Percentiles rank a stretch among this genome's conserved stretches.
phyloP scores from a whole-genome alignment of 2,113 vertebrate species.

The Cranoglanis bouderius region DNA sequence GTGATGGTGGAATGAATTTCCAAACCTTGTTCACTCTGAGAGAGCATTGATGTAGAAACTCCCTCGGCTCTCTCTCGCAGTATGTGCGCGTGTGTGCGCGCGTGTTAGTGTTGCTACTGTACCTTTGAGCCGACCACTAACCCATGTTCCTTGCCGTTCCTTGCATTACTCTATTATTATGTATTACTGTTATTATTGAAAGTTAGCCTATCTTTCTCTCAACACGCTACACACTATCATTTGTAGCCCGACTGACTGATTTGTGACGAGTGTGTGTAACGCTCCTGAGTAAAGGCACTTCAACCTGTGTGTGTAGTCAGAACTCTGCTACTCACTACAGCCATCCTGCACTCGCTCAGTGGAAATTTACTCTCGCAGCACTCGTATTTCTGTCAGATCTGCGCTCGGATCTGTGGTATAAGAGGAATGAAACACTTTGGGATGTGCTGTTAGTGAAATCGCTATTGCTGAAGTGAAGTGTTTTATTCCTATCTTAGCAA shows the following conservation, averaged over 20 bases:
- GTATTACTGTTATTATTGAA: neutral
- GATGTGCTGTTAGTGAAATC: neutral
- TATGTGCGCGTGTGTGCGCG: neutral
- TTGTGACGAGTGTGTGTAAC: neutral
- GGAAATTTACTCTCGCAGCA: neutral
- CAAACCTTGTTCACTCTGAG: neutral
- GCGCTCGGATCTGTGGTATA: neutral
- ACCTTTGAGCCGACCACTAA: neutral
- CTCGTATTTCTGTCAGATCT: neutral
- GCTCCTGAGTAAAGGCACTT: neutral
- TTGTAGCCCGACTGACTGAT: neutral
- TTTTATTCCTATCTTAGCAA: neutral
- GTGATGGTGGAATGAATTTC: neutral
- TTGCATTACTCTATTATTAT: neutral
- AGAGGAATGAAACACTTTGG: too few species aligned
- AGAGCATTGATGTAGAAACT: neutral
- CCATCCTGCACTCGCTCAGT: neutral
- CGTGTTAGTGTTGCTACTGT: neutral
- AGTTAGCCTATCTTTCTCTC: neutral
- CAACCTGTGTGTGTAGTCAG: neutral
- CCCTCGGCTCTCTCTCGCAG: neutral
- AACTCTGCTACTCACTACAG: neutral
- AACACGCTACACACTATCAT: neutral
- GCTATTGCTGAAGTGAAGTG: too few species aligned
- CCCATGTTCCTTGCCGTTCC: neutral